phyloP scores from a whole-genome alignment of 2,113 vertebrate genomes.

The Corythaixoides concolor region DNA sequence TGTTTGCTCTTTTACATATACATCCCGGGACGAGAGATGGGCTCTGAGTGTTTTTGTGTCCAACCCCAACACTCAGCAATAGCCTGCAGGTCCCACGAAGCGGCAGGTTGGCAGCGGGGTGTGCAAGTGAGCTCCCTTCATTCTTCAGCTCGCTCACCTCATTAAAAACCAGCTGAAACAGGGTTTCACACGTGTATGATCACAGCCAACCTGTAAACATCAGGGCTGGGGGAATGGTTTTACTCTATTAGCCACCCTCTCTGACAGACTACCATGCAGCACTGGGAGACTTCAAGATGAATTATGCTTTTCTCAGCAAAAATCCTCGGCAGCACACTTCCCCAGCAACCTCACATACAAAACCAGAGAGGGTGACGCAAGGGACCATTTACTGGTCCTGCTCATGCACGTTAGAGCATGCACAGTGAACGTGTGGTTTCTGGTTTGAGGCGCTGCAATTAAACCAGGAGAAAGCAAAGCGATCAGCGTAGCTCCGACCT shows the following conservation, averaged over 20 bases:
- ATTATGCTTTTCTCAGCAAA: not conserved
- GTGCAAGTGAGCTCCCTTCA: not conserved
- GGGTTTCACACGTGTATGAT: not conserved
- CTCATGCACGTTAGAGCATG: accelerated
- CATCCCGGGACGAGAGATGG: not conserved
- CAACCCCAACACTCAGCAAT: accelerated
- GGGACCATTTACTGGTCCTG: not conserved
- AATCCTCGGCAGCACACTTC: not conserved
- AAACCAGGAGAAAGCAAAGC: not conserved
- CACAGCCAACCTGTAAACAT: accelerated
- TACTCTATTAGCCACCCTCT: not conserved
- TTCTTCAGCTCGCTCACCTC: not conserved
- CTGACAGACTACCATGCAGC: not conserved
- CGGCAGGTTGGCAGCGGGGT: not conserved
- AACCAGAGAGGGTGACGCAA: not conserved
- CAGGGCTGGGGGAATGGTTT: not conserved
- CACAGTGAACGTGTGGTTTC: not conserved
- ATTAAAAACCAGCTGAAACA: not conserved
- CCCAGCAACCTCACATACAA: not conserved
- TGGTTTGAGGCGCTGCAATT: not conserved
- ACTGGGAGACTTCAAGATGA: not conserved
- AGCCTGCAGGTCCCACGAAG: accelerated
- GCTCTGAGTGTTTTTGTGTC: not conserved
- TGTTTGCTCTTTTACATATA: not conserved
- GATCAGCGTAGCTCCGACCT: not conserved